Evolutionary conservation across 1,140 invertebrate genomes (phyloP).

Genomic region (Phocides pigmalion): DNA sequence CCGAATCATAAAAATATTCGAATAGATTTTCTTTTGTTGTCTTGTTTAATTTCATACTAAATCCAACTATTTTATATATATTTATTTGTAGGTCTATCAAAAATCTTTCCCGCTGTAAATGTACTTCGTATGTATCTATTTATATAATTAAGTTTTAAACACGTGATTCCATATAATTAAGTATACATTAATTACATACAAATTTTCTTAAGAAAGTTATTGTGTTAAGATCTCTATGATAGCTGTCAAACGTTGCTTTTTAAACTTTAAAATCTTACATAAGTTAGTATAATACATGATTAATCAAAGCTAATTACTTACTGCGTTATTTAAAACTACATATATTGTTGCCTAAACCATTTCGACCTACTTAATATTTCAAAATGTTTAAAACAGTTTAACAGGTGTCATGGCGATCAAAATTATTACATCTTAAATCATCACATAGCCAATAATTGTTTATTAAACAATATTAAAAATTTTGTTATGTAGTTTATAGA

Average conservation of each 20-base stretch:
- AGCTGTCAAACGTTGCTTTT: constrained; percentile 12
- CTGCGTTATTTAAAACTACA: no score
- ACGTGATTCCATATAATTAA: no score
- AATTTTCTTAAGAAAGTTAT: constrained; percentile 2
- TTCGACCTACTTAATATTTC: no score
- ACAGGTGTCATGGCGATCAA: constrained; percentile 32
- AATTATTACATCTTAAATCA: constrained; percentile 6
- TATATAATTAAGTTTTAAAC: no score
- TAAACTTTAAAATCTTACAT: no score
- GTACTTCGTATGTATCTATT: no score
- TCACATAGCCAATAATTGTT: constrained; percentile 17
- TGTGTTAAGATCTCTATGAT: constrained; percentile 20
- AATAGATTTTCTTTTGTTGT: background rate
- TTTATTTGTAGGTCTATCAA: no score
- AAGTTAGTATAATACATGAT: background rate
- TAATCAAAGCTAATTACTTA: background rate
- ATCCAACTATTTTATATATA: no score
- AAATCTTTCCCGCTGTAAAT: no score
- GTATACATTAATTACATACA: background rate
- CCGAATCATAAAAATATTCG: background rate
- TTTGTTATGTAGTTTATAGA: constrained; percentile 62
- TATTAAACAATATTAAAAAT: constrained; percentile 33
- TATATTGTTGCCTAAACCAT: no score
- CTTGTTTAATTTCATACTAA: no score
- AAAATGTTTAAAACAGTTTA: constrained; percentile 10